Base-by-base conservation (phyloP, 2,113 vertebrate genomes). In the Scomber japonicus region DNA sequence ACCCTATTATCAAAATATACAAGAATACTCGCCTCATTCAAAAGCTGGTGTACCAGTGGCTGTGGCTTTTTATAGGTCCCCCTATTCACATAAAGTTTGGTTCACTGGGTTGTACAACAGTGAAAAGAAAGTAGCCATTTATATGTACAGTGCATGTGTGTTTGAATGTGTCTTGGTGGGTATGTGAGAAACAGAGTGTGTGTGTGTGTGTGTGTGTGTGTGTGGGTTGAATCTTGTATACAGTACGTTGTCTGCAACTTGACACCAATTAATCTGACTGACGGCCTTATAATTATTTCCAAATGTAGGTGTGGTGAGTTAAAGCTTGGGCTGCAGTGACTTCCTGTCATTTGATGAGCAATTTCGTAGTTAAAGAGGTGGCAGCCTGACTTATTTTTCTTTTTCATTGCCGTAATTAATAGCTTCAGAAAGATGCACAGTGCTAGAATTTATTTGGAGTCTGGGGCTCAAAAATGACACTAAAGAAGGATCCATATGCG, bases 1-100 rank as follows among this genome's bases (percentile, higher is more conserved):
- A 83, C 64, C 74, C 79, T 80, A 48, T 83, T 70, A 90, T 91
- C 84, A 88, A 81, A 81, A 81, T 83, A 89, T 75, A 85, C 74
- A 87, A 79, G 75, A 84, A 84, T 81, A 82, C 69, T 62, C 81
- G 62, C 9, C 16, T 53, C 64, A 83, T 75, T 61, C 59, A 75
- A 30, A 60, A 35, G 24, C 80, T 78, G 65, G 45, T 72, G 49
- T 40, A 35, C 54, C 31, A 61, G 61, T 72, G 60, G 30, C 49
- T 65, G 64, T 66, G 15, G 48, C 49, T 78, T 75, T 84, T 86
- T 62, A 80, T 80, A 56, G 50, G 21, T 24, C 49, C 12, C n/a
- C 3, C 11, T 80, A 46, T 61, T 54, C 53, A 75, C 80, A 69
- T 85, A 72, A 59, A 53, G 44, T 62, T 57, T 66, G 16, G 45